Evolutionary conservation across 2,797 vertebrate genomes (phyloP).

Genomic region (Falco biarmicus): DNA sequence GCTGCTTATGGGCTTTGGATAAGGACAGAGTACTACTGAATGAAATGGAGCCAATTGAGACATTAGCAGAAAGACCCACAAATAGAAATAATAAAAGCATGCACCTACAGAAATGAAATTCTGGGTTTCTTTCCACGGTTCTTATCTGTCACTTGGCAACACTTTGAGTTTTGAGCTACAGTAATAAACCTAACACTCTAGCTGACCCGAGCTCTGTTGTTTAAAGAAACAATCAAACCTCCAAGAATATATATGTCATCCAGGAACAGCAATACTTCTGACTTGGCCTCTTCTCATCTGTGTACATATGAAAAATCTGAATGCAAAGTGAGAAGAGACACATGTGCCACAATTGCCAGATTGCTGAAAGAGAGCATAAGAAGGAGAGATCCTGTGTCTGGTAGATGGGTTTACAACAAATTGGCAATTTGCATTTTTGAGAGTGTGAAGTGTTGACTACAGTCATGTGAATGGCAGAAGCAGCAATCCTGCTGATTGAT

Average conservation of each 20-base stretch:
- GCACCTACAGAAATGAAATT: constrained; percentile 54
- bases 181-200: constrained; percentile 69
- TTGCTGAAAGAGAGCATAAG: not conserved
- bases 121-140: constrained; percentile 16
- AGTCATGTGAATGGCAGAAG: not conserved
- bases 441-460: not conserved
- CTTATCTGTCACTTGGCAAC: constrained; percentile 73
- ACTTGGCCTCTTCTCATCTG: constrained; percentile 46
- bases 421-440: not conserved
- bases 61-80: constrained; percentile 25
- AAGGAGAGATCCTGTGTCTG: not conserved
- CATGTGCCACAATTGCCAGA: constrained; percentile 24
- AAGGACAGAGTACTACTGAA: not conserved
- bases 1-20: not conserved
- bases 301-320: constrained; percentile 56
- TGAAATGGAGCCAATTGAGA: constrained; percentile 6
- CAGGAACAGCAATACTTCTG: constrained; percentile 60
- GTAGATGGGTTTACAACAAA: not conserved
- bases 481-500: not conserved
- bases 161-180: constrained; percentile 55
- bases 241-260: constrained; percentile 44
- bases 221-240: constrained; percentile 72
- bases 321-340: constrained; percentile 56
- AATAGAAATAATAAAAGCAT: constrained; percentile 44
- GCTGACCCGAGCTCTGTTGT: constrained; percentile 67